These are phyloP conservation scores for Bhutanitis thaidina DNA, from an alignment of 2,888 invertebrate genomes.

Conservation along the genomic window DNA sequence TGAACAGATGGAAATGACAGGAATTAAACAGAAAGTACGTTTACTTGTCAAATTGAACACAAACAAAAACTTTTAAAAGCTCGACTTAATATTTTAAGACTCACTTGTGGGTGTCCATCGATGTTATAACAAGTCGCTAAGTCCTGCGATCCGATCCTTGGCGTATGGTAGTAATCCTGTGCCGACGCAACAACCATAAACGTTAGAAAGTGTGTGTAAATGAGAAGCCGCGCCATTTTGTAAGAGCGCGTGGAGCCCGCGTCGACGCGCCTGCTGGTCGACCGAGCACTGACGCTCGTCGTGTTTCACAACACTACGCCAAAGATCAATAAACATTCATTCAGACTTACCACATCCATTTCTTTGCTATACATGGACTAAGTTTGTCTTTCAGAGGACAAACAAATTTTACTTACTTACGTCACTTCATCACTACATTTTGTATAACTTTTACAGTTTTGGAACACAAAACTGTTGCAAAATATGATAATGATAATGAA, in stretches of 20 bases:
- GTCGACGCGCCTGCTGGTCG: slow-evolving; percentile 58
- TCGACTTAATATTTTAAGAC: slow-evolving; percentile 34
- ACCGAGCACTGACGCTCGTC: slow-evolving; percentile 60
- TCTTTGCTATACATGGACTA: neutral
- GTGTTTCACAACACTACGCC: slow-evolving; percentile 66
- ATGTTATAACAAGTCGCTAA: slow-evolving; percentile 63
- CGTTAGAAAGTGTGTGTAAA: slow-evolving; percentile 48
- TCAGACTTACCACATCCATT: neutral
- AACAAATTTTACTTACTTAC: neutral
- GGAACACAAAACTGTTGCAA: no score
- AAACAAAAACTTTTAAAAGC: slow-evolving; percentile 39
- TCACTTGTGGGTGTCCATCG: slow-evolving; percentile 65
- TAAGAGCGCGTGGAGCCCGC: slow-evolving; percentile 48
- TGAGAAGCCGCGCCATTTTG: slow-evolving; percentile 62
- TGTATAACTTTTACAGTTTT: no score
- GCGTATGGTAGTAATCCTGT: slow-evolving; percentile 59
- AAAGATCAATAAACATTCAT: slow-evolving; percentile 38
- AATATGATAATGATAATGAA: no score
- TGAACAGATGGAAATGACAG: slow-evolving; percentile 27
- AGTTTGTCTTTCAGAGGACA: neutral
- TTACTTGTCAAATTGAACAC: slow-evolving; percentile 43
- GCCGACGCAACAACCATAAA: slow-evolving; percentile 43
- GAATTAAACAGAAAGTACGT: slow-evolving; percentile 20
- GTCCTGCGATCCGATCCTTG: slow-evolving; percentile 58
- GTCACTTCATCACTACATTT: no score